Conservation (phyloP, 2,888 invertebrate genomes). For the Petrolisthes manimaculis region DNA sequence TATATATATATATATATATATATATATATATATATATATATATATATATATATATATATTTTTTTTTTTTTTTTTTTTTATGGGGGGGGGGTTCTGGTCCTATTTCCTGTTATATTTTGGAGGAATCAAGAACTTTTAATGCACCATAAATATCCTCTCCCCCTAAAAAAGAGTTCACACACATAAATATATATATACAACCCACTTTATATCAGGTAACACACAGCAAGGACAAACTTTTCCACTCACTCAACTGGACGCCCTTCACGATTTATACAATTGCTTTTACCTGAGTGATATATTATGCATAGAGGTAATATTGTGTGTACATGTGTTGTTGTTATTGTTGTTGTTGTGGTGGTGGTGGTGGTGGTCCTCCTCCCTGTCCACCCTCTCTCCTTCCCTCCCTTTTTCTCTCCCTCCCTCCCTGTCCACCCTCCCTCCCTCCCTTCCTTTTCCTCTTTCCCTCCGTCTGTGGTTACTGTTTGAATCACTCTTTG, state of each 20-base stretch:
- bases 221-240: no score
- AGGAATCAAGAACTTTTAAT: no score
- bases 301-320: neutral
- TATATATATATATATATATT: neutral
- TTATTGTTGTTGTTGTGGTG: neutral
- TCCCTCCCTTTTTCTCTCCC: constrained; percentile 1
- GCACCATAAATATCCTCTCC: no score
- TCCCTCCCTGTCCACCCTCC: neutral
- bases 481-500: neutral
- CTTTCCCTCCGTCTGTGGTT: neutral
- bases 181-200: no score
- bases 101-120: no score
- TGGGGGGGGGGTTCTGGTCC: no score
- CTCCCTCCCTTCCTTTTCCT: neutral
- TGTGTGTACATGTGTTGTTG: neutral
- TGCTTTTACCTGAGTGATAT: no score
- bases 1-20: constrained; percentile 3
- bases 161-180: no score
- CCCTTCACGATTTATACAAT: no score
- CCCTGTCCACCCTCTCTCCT: neutral
- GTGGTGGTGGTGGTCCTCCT: constrained; percentile 15
- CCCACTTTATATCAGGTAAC: no score
- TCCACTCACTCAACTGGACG: no score
- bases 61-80: neutral
- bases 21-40: neutral